Base-by-base conservation (phyloP, 2,797 vertebrate genomes). In the Sus cebifrons region DNA sequence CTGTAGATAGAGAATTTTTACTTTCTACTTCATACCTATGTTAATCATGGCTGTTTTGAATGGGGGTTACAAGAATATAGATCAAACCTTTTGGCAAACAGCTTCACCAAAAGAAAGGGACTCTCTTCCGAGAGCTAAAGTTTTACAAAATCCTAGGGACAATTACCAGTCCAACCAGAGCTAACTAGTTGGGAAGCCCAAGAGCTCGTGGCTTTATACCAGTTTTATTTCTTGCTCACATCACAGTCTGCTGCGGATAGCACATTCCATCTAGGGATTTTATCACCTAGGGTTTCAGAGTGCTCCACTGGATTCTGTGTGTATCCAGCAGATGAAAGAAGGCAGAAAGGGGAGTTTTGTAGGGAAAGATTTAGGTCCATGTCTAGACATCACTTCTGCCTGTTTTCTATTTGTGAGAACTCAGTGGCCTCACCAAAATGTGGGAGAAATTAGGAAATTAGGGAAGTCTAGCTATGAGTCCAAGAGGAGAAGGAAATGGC, bases 331-430 rank as follows among this genome's bases (percentile, higher is more conserved):
- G 25, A 71, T 20, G 58, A 78, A 91, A 52, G 27, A 78, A 83
- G 36, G 89, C 68, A 86, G 67, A 87, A 85, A 86, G 84, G 20
- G 14, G 32, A 86, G 3, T 70, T 56, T 20, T 89, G 21, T 14
- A 82, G 44, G 18, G 13, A 20, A 89, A 62, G 18, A 65, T 70
- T 64, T 82, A 32, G 21, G 11, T 81, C 23, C 15, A 89, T 54
- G 25, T 7, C 65, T 81, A 56, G 40, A 71, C 14, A 13, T 58
- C 21, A 54, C 82, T 93, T 75, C 74, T 82, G 8, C 58, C 25
- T 78, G 0, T 97, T 27, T 91, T 74, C 29, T 74, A 64, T 32
- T 83, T 65, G 54, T n/a, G 88, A 56, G 77, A 96, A 70, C 27
- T 88, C 29, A 81, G 10, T 89, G 71, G 44, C 20, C 9, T 92